These are phyloP conservation scores for Chiroxiphia lanceolata DNA, from an alignment of 2,797 vertebrate species.

Conservation along the genomic window DNA sequence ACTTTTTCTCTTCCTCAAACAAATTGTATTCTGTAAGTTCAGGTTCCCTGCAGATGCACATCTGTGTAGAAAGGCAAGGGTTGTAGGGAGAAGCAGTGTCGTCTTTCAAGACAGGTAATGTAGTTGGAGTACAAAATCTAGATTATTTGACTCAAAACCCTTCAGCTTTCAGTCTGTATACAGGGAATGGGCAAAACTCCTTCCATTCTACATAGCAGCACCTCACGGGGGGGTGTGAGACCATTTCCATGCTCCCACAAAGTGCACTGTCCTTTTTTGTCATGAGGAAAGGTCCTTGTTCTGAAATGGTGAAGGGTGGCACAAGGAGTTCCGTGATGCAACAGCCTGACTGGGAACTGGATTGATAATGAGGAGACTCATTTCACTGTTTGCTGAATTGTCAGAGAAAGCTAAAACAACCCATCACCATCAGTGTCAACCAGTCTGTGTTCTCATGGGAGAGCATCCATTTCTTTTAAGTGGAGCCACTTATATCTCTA, in stretches of 20 bases:
- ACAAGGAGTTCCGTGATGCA: background rate
- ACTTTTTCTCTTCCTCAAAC: background rate
- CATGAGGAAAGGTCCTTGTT: background rate
- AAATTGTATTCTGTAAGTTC: background rate
- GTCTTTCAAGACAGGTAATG: background rate
- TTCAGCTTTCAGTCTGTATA: background rate
- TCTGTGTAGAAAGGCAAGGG: background rate
- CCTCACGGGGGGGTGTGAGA: background rate
- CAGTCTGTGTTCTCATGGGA: background rate
- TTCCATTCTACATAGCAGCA: background rate
- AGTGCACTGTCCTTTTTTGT: background rate
- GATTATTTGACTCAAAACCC: background rate
- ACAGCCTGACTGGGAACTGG: background rate
- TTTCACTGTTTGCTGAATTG: background rate
- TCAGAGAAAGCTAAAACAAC: background rate
- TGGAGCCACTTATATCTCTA: background rate
- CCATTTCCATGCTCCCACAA: background rate
- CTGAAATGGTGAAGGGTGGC: background rate
- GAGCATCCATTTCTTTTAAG: background rate
- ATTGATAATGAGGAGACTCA: background rate
- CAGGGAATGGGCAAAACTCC: background rate
- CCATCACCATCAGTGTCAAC: background rate
- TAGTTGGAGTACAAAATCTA: background rate
- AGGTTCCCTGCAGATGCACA: background rate
- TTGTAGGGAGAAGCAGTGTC: background rate